Percentiles rank a stretch among this genome's conserved stretches.
phyloP scores from a whole-genome alignment of 2,113 vertebrate genomes.

The Scartelaos histophorus region DNA sequence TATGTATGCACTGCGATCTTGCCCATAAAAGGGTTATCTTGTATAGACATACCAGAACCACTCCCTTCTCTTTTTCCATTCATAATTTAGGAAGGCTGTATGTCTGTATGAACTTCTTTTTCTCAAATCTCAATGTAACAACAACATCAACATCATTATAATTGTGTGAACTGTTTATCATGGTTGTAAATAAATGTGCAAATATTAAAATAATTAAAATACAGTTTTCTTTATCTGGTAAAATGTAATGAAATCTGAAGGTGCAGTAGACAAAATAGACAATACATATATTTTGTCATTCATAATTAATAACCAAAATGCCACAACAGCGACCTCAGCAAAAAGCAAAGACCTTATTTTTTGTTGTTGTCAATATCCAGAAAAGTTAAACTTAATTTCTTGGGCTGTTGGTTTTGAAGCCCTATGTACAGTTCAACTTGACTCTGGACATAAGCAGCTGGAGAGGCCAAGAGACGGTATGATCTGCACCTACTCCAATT shows the following conservation, averaged over 20 bases:
- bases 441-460: slow-evolving; percentile 26
- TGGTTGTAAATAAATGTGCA: no score
- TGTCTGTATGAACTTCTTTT: slow-evolving; percentile 15
- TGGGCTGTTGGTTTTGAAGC: background rate
- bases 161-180: no score
- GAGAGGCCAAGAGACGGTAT: slow-evolving; percentile 24
- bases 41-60: slow-evolving; percentile 17
- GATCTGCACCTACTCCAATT: slow-evolving; percentile 45
- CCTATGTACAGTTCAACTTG: slow-evolving; percentile 17
- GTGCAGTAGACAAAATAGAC: no score
- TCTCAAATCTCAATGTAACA: slow-evolving; percentile 6
- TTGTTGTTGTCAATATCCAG: background rate
- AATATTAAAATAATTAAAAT: no score
- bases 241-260: no score
- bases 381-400: background rate
- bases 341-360: no score
- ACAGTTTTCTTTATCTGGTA: no score
- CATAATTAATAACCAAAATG: no score
- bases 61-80: slow-evolving; percentile 18
- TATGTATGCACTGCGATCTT: slow-evolving; percentile 5
- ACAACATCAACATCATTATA: no score
- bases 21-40: slow-evolving; percentile 53
- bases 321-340: no score
- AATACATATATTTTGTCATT: no score
- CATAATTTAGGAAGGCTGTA: background rate